Percentiles rank a stretch among this genome's conserved stretches.
phyloP scores from a whole-genome alignment of 2,797 vertebrate genomes.

The Lophius americanus region DNA sequence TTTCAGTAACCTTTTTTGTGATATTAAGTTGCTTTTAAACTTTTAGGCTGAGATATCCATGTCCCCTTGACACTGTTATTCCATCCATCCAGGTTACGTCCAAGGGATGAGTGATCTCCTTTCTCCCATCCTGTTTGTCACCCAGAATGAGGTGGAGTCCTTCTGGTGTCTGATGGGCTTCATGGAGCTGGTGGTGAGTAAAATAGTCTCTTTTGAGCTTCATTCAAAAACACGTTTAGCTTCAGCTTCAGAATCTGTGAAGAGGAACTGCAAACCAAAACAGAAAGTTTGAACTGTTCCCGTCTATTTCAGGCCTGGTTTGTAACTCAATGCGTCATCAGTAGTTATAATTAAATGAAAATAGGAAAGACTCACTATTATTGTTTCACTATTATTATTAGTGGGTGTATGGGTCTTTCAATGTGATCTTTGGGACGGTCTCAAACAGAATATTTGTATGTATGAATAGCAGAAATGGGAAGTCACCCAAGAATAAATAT shows the following conservation, averaged over 20 bases:
- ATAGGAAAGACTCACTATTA: no score
- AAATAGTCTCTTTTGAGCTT: background rate
- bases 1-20: background rate
- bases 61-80: background rate
- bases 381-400: no score
- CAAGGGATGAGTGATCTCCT: conserved; percentile 95
- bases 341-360: background rate
- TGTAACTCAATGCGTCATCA: background rate
- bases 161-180: conserved; percentile 95
- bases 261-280: background rate
- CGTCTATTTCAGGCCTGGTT: background rate
- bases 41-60: background rate
- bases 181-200: conserved; percentile 90
- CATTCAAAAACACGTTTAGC: background rate
- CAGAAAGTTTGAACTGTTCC: background rate
- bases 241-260: background rate
- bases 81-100: conserved; percentile 84
- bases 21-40: background rate
- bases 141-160: conserved; percentile 92
- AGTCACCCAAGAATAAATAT: no score
- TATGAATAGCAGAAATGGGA: background rate
- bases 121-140: conserved; percentile 88
- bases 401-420: no score
- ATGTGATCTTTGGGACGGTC: background rate
- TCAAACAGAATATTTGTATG: background rate